Percentiles rank a stretch among this genome's conserved stretches.
Conservation (phyloP, 2,888 invertebrate genomes). For the Clostera curtula region DNA sequence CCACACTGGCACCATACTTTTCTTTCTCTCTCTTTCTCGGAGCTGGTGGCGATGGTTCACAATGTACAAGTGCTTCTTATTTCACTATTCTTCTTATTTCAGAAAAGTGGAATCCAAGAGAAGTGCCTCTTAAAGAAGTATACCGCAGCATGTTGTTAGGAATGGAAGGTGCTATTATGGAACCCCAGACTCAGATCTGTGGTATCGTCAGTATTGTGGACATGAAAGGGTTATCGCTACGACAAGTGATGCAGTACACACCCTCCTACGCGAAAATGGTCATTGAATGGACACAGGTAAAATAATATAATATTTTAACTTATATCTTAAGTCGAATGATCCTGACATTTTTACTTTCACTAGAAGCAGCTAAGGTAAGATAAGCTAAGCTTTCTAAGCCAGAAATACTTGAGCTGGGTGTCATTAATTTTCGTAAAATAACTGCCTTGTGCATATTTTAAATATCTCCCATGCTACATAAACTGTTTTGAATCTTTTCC, state of each 20-base stretch:
- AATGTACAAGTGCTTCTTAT: not conserved
- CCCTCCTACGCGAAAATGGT: conserved; percentile 84
- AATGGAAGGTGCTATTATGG: conserved; percentile 84
- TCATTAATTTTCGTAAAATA: too few species aligned
- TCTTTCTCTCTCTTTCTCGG: too few species aligned
- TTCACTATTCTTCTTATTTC: conserved; percentile 18
- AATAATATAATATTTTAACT: not conserved
- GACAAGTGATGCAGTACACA: conserved; percentile 84
- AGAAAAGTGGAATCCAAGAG: conserved; percentile 85
- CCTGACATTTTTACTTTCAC: too few species aligned
- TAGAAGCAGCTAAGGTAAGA: too few species aligned
- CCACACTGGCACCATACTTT: too few species aligned
- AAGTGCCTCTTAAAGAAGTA: conserved; percentile 78
- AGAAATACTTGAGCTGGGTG: too few species aligned
- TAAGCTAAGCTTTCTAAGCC: too few species aligned
- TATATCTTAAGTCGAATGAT: not conserved
- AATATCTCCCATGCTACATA: too few species aligned
- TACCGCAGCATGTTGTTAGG: conserved; percentile 81
- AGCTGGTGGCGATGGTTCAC: conserved; percentile 1
- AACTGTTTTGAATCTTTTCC: conserved; percentile 26
- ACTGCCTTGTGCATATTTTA: too few species aligned
- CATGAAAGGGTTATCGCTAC: conserved; percentile 82
- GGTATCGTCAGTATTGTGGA: conserved; percentile 85
- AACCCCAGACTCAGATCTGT: conserved; percentile 84
- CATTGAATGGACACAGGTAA: conserved; percentile 82